A percentile compares a stretch with the other conserved stretches of the same genome.
Conservation (phyloP, 2,888 invertebrate species). For the Ctena decussata region DNA sequence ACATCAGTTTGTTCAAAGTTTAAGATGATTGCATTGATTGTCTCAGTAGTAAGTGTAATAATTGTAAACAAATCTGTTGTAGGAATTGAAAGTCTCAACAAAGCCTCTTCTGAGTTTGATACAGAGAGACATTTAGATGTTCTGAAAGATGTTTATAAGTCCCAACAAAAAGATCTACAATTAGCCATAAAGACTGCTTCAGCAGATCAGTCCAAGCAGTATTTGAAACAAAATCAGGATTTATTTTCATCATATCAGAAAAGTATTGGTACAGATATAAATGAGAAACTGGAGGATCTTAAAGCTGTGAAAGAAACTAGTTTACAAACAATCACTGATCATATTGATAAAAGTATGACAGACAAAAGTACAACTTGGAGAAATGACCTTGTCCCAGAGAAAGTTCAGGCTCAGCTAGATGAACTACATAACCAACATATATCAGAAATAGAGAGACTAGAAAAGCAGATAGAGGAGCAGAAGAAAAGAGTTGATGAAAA, state of each 20-base stretch:
- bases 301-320: slow-evolving; percentile 27
- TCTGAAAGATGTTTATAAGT: slow-evolving; percentile 40
- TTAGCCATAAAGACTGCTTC: slow-evolving; percentile 31
- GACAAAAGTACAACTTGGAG: slow-evolving; percentile 36
- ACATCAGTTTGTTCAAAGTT: too few species aligned
- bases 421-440: slow-evolving; percentile 68
- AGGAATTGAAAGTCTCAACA: not conserved
- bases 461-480: slow-evolving; percentile 60
- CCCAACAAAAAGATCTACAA: slow-evolving; percentile 49
- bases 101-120: not conserved
- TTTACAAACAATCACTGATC: not conserved
- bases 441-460: slow-evolving; percentile 70
- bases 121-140: slow-evolving; percentile 35
- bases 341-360: not conserved
- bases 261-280: slow-evolving; percentile 27
- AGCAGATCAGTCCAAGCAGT: slow-evolving; percentile 49
- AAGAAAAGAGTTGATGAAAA: slow-evolving; percentile 23
- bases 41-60: too few species aligned
- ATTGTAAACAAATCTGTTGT: too few species aligned
- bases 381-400: slow-evolving; percentile 54
- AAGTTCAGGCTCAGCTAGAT: slow-evolving; percentile 69
- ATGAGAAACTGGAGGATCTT: slow-evolving; percentile 35
- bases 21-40: too few species aligned
- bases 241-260: slow-evolving; percentile 22
- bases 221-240: slow-evolving; percentile 42